Base-by-base conservation (phyloP, 2,888 invertebrate species). In the Peribatodes rhomboidaria region DNA sequence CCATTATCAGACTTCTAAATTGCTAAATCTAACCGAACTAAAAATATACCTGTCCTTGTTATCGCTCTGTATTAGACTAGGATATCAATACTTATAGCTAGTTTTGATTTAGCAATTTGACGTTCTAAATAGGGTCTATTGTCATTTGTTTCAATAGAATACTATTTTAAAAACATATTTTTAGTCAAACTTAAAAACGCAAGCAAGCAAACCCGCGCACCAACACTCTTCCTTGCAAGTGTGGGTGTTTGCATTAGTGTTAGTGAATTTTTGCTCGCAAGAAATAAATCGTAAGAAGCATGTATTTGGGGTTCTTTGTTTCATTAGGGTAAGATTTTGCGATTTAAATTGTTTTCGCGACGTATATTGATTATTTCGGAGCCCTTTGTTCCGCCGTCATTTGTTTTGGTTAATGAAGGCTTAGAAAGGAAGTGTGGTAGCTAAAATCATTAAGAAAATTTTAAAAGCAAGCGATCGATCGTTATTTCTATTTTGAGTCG, bases 241-340 rank as follows among this genome's bases (percentile, higher is more conserved):
- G 67, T 58, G 65, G 44, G 52, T 69, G 67, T 61, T 65, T 79
- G 78, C 60, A 56, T 69, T 20, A 56, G 67, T 70, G 68, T 69
- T 79, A 58, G 80, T 76, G 72, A 75, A 86, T 87, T 87, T 87
- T 87, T 87, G 85, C 85, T 81, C 75, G 79, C 83, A 75, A 75
- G 75, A 75, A 79, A 81, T 80, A 85, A 86, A 86, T 87, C 80
- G 77, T 72, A 68, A 78, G 79, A 72, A 81, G 73, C 82, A 82
- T 86, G 81, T 82, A 81, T 79, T 82, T 80, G 72, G 79, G 76
- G 70, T 65, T 68, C 86, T 85, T 87, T 87, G 88, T 89, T 86
- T 83, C 84, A 79, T 82, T 80, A 80, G 76, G 78, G 76, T 79
- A 77, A 75, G 76, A 78, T 78, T 81, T 73, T 77, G 74, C 73